These are phyloP conservation scores for Caenorhabditis inopinata DNA, from an alignment of 1,140 invertebrate genomes.

Conservation along the genomic window DNA sequence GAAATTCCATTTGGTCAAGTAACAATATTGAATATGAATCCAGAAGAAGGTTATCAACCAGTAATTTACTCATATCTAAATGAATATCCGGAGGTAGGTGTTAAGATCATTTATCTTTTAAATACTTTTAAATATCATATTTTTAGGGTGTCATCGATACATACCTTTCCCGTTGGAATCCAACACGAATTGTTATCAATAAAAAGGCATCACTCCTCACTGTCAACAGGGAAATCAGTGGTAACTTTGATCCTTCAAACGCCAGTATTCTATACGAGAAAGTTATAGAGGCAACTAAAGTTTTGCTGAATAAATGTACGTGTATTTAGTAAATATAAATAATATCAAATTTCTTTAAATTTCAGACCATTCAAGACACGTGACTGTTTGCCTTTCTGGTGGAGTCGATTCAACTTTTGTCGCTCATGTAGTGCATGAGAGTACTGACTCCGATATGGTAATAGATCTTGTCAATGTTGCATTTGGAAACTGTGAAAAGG, in stretches of 20 bases:
- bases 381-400: conserved; percentile 36
- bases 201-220: background rate
- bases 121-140: background rate
- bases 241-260: background rate
- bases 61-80: background rate
- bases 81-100: background rate
- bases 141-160: background rate
- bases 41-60: too few relatives aligned
- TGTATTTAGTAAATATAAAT: background rate
- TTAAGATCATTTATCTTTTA: too few relatives aligned
- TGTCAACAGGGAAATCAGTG: background rate
- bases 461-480: conserved; percentile 27
- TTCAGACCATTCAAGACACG: conserved; percentile 15
- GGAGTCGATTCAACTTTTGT: conserved; percentile 43
- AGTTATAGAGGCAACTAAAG: conserved; percentile 2
- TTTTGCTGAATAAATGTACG: background rate
- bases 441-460: background rate
- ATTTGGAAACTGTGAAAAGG: conserved; percentile 15
- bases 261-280: background rate
- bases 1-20: conserved; percentile 38
- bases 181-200: background rate
- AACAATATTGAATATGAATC: background rate
- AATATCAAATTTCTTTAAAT: background rate
- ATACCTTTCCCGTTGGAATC: background rate
- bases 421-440: background rate